These are phyloP conservation scores for Gymnocheta viridis DNA, from an alignment of 2,888 invertebrate genomes.

Conservation along the genomic window DNA sequence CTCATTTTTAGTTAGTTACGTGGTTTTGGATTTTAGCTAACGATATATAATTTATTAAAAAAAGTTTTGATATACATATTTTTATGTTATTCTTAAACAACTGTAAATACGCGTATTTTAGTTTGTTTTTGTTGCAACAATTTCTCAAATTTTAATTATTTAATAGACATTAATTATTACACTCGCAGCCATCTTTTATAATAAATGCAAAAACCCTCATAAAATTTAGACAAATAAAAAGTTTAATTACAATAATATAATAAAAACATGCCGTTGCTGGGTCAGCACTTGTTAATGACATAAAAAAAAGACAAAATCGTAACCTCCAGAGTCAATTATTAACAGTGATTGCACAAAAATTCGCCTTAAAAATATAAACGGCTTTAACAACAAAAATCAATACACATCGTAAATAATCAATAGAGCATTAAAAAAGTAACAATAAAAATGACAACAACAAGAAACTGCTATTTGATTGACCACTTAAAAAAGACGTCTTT, in stretches of 20 bases:
- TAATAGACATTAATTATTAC: too few species aligned
- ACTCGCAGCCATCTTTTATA: too few species aligned
- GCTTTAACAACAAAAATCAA: constrained; percentile 34
- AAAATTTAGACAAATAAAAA: not conserved
- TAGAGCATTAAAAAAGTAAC: not conserved
- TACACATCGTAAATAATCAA: constrained; percentile 13
- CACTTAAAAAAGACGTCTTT: constrained; percentile 57
- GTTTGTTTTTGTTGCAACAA: too few species aligned
- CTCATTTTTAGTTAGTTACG: too few species aligned
- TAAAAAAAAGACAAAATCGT: constrained; percentile 38
- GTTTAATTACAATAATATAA: not conserved
- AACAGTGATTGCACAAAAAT: constrained; percentile 66
- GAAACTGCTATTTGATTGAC: constrained; percentile 53
- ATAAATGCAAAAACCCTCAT: not conserved
- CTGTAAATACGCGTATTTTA: too few species aligned
- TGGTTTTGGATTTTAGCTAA: too few species aligned
- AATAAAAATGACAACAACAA: constrained; percentile 26
- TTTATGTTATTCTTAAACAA: too few species aligned
- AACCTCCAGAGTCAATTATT: constrained; percentile 63
- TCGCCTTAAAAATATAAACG: constrained; percentile 49
- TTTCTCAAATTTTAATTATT: too few species aligned
- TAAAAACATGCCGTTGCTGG: constrained; percentile 7
- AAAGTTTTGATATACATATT: too few species aligned
- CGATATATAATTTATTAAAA: too few species aligned
- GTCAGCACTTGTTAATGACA: constrained; percentile 59